Evolutionary conservation across 2,797 vertebrate species (phyloP).

Genomic region (Leuciscus waleckii): DNA sequence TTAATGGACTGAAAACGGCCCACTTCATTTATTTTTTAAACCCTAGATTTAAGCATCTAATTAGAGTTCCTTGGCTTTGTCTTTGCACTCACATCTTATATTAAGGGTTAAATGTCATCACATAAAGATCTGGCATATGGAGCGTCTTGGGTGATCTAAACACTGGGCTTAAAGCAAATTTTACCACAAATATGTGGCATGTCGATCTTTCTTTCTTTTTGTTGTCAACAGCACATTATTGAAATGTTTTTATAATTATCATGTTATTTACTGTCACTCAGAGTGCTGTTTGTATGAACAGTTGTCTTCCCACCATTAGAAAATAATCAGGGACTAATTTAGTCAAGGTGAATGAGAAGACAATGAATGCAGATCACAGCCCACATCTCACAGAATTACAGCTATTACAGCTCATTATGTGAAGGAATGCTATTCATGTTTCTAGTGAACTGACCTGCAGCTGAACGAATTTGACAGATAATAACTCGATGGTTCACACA

Average conservation of each 20-base stretch:
- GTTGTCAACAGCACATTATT: slow-evolving; percentile 9
- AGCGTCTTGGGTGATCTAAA: neutral
- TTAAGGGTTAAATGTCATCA: neutral
- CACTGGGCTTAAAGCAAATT: neutral
- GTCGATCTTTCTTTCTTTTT: neutral
- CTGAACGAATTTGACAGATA: slow-evolving; percentile 8
- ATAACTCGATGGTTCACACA: neutral
- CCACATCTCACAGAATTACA: neutral
- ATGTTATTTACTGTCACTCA: neutral
- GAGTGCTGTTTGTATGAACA: neutral
- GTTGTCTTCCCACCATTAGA: slow-evolving; percentile 21
- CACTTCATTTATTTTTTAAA: neutral
- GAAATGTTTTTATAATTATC: slow-evolving; percentile 8
- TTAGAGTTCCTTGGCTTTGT: neutral
- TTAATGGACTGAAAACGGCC: neutral
- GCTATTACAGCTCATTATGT: slow-evolving; percentile 12
- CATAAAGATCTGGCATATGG: neutral
- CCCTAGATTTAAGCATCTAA: neutral
- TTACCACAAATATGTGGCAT: slow-evolving; percentile 10
- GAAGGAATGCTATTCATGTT: neutral
- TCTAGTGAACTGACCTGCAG: neutral
- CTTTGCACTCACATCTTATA: neutral
- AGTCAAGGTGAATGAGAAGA: slow-evolving; percentile 1
- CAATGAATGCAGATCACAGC: neutral
- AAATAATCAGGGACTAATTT: slow-evolving; percentile 22